Conservation (phyloP, 1,140 invertebrate genomes). For the Hetaerina americana region DNA sequence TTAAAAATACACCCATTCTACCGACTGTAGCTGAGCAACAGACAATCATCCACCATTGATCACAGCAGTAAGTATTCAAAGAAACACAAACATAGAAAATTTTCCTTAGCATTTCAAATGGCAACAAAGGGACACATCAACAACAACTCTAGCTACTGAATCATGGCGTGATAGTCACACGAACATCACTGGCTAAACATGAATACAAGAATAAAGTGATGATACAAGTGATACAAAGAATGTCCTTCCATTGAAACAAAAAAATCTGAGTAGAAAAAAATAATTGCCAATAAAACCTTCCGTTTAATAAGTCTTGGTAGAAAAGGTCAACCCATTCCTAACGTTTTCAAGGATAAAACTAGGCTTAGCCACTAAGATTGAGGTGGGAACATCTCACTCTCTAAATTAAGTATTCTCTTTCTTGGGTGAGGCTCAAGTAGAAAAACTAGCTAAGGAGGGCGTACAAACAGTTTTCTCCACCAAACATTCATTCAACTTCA, state of each 20-base stretch:
- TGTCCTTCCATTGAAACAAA: too few species aligned
- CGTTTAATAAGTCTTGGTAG: too few species aligned
- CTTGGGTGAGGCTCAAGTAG: not conserved
- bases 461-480: not conserved
- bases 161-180: not conserved
- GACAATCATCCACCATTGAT: not conserved
- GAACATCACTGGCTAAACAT: not conserved
- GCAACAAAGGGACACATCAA: not conserved
- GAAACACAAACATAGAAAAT: not conserved
- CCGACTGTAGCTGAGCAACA: not conserved
- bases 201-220: not conserved
- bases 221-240: not conserved
- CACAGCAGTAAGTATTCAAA: not conserved
- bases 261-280: not conserved
- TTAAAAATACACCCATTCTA: not conserved
- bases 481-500: not conserved
- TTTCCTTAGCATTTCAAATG: not conserved
- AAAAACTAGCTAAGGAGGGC: not conserved
- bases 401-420: too few species aligned
- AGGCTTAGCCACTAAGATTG: not conserved
- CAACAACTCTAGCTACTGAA: not conserved
- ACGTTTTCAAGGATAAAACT: not conserved
- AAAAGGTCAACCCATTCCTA: not conserved
- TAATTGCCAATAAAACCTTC: not conserved
- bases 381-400: not conserved